These are phyloP conservation scores for Enteromius unitaeniatus DNA, from an alignment of 2,797 vertebrate species.

Conservation along the genomic window DNA sequence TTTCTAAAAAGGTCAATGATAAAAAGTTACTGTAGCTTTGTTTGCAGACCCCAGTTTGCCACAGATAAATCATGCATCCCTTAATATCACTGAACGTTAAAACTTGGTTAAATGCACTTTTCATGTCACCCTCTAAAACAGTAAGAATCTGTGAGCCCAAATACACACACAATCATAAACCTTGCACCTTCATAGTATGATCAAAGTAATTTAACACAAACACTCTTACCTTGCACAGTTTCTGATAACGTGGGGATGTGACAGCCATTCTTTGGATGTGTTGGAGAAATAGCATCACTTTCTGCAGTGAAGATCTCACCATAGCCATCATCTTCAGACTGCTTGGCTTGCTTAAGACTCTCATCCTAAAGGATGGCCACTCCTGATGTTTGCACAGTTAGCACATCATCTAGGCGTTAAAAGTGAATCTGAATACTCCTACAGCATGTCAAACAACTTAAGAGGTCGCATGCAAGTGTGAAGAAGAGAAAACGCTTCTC, in stretches of 20 bases:
- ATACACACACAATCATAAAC: neutral
- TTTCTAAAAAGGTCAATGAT: neutral
- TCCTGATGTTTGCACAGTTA: conserved; percentile 13
- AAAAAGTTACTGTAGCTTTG: neutral
- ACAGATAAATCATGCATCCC: neutral
- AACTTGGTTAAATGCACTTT: neutral
- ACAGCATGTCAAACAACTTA: neutral
- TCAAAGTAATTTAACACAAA: neutral
- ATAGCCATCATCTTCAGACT: conserved; percentile 90
- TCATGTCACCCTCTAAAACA: neutral
- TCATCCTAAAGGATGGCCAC: conserved; percentile 83
- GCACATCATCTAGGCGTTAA: conserved; percentile 3
- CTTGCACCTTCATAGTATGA: neutral
- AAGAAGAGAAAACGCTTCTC: neutral
- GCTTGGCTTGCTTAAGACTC: conserved; percentile 86
- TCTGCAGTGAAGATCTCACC: conserved; percentile 88
- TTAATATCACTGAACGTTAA: neutral
- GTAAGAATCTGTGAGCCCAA: neutral
- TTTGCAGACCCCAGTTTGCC: neutral
- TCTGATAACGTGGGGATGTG: conserved; percentile 87
- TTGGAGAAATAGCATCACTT: conserved; percentile 89
- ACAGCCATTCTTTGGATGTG: conserved; percentile 87
- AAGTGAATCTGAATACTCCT: conserved; percentile 14
- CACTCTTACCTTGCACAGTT: conserved; percentile 85
- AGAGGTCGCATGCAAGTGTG: neutral